Conservation (phyloP, 2,797 vertebrate species). For the Liparis tanakae region DNA sequence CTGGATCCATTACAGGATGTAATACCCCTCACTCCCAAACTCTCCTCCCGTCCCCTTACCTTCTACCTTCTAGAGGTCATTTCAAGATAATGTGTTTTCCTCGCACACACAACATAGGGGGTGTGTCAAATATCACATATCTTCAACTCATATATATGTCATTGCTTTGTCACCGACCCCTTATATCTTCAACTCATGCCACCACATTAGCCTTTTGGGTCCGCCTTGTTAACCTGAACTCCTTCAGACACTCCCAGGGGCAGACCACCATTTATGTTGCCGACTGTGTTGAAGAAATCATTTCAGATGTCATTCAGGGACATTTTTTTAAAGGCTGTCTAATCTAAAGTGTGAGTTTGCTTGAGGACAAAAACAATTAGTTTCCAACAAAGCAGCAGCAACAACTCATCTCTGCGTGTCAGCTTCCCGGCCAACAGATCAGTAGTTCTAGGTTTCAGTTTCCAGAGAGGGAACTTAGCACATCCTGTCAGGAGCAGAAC, state of each 20-base stretch:
- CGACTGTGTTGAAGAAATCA: not conserved
- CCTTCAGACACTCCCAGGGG: not conserved
- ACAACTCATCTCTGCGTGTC: conserved; percentile 33
- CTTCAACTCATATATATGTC: conserved; percentile 29
- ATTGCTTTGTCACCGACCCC: conserved; percentile 29
- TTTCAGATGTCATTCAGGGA: not conserved
- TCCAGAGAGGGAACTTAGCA: conserved; percentile 52
- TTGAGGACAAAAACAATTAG: conserved; percentile 21
- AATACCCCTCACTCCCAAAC: conserved; percentile 62
- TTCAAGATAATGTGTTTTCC: conserved; percentile 30
- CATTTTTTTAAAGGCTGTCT: conserved; percentile 1
- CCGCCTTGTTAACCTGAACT: conserved; percentile 20
- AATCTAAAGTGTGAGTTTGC: conserved; percentile 29
- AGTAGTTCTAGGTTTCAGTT: conserved; percentile 58
- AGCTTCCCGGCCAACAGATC: conserved; percentile 37
- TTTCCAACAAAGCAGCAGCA: conserved; percentile 34
- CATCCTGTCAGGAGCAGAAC: conserved; percentile 54
- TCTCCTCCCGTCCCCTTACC: conserved; percentile 59
- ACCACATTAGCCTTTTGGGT: conserved; percentile 25
- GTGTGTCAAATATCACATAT: conserved; percentile 15
- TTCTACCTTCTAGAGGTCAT: conserved; percentile 63
- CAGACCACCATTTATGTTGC: not conserved
- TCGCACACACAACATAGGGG: conserved; percentile 11
- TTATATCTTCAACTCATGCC: conserved; percentile 2
- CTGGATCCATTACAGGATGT: conserved; percentile 75